phyloP scores from a whole-genome alignment of 2,888 invertebrate species.

The Aphodius granarius region DNA sequence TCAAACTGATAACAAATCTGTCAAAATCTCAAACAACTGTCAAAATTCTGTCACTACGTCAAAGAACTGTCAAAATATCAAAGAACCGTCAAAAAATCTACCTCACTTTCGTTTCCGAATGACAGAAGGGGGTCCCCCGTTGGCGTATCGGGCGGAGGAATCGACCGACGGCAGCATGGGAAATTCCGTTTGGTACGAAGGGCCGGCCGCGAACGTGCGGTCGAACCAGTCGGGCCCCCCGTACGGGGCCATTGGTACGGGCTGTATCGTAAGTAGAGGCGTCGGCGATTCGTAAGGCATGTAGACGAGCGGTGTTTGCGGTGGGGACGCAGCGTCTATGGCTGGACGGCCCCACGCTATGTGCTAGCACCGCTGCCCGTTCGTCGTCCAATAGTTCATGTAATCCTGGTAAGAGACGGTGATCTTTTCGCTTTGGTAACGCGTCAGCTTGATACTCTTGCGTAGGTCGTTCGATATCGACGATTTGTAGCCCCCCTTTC shows the following conservation, averaged over 20 bases:
- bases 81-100: too few relatives aligned
- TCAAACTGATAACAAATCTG: too few relatives aligned
- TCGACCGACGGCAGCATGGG: constrained; percentile 38
- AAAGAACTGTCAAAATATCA: too few relatives aligned
- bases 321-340: constrained; percentile 43
- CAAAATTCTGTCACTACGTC: too few relatives aligned
- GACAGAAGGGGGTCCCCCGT: constrained; percentile 45
- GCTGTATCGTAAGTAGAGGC: constrained; percentile 49
- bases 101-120: constrained; percentile 53
- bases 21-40: too few relatives aligned
- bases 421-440: constrained; percentile 96
- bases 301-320: neutral
- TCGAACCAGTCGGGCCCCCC: constrained; percentile 47
- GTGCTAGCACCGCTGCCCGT: constrained; percentile 74
- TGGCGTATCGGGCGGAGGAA: constrained; percentile 27
- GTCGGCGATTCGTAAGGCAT: constrained; percentile 33
- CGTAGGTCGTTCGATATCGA: constrained; percentile 85
- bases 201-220: constrained; percentile 44
- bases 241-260: constrained; percentile 34
- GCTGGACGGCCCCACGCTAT: constrained; percentile 59
- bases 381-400: constrained; percentile 66
- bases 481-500: constrained; percentile 96
- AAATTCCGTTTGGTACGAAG: constrained; percentile 45
- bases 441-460: constrained; percentile 88
- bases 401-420: constrained; percentile 87